Evolutionary conservation across 2,888 invertebrate species (phyloP).

Genomic region (Pomacea canaliculata): DNA sequence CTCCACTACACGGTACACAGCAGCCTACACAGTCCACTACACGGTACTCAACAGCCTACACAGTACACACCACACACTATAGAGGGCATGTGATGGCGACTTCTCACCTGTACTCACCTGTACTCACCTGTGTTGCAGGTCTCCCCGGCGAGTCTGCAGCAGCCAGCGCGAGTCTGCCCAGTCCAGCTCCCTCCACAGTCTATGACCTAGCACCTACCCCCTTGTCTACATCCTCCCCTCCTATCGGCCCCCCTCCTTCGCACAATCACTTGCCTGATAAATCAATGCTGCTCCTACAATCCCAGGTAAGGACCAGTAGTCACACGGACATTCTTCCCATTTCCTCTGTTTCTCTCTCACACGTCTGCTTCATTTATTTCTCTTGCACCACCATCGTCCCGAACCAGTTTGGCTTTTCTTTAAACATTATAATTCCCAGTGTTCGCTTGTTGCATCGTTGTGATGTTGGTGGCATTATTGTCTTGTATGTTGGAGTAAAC

Average conservation of each 20-base stretch:
- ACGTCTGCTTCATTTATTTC: not conserved
- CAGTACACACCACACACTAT: no score
- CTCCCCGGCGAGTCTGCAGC: constrained; percentile 37
- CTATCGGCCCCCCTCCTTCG: constrained; percentile 25
- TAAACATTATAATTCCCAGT: no score
- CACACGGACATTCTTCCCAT: not conserved
- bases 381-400: no score
- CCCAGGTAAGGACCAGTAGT: constrained; percentile 43
- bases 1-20: no score
- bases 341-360: not conserved
- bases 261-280: constrained; percentile 35
- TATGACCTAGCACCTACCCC: constrained; percentile 37
- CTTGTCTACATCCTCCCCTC: constrained; percentile 31
- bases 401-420: no score
- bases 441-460: no score
- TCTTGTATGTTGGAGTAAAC: no score
- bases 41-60: no score
- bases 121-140: constrained; percentile 29
- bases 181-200: constrained; percentile 31
- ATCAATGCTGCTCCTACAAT: constrained; percentile 58
- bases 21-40: no score
- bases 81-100: not conserved
- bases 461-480: no score
- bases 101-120: not conserved
- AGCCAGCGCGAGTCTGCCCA: constrained; percentile 36